A percentile compares a stretch with the other conserved stretches of the same genome.
Conservation (phyloP, 1,140 invertebrate species). For the Belonocnema kinseyi region DNA sequence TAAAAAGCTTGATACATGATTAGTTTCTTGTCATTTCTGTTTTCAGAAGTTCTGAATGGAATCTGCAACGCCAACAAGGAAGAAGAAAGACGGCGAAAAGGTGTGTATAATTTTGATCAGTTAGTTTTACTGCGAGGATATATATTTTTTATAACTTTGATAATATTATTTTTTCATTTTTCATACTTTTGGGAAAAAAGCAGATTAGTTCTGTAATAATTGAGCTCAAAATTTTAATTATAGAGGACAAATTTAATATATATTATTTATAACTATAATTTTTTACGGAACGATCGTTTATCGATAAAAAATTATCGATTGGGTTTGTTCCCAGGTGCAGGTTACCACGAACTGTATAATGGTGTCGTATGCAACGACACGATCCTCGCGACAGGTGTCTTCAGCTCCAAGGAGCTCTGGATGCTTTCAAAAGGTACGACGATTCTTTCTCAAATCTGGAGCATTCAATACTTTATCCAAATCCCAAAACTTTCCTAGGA, state of each 20-base stretch:
- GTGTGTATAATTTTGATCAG: slow-evolving; percentile 72
- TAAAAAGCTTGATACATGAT: slow-evolving; percentile 33
- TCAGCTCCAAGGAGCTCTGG: slow-evolving; percentile 98
- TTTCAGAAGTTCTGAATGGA: slow-evolving; percentile 90
- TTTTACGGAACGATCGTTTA: slow-evolving; percentile 32
- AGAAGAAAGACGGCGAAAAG: slow-evolving; percentile 87
- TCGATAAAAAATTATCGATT: slow-evolving; percentile 55
- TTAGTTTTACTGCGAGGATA: too few relatives aligned
- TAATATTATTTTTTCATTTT: too few relatives aligned
- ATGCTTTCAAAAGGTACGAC: slow-evolving; percentile 94
- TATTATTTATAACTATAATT: neutral
- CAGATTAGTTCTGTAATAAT: too few relatives aligned
- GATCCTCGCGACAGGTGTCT: slow-evolving; percentile 98
- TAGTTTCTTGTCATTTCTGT: slow-evolving; percentile 63
- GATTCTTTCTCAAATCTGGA: slow-evolving; percentile 51
- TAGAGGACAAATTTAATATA: too few relatives aligned
- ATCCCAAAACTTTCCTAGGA: neutral
- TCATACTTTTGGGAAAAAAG: too few relatives aligned
- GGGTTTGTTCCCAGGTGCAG: slow-evolving; percentile 81
- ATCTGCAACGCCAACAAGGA: slow-evolving; percentile 85
- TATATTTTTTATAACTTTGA: too few relatives aligned
- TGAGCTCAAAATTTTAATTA: too few relatives aligned
- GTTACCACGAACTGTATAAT: slow-evolving; percentile 98
- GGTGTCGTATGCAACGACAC: slow-evolving; percentile 98
- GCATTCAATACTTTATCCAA: slow-evolving; percentile 28